Evolutionary conservation across 2,888 invertebrate species (phyloP).

Genomic region (Escarpia spicata): DNA sequence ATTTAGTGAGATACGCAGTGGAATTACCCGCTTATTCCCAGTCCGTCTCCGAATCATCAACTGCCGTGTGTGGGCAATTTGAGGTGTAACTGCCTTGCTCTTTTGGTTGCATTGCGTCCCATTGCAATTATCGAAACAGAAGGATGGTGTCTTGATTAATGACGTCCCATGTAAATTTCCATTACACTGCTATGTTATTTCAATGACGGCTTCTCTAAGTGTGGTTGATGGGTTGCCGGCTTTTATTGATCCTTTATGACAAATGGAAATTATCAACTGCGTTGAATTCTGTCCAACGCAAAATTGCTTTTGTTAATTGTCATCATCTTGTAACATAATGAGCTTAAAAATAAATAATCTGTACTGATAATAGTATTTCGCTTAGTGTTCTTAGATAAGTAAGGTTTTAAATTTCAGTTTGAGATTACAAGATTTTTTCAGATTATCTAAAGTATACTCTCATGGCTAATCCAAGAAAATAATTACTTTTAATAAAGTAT

Average conservation of each 20-base stretch:
- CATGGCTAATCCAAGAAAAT: neutral
- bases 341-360: neutral
- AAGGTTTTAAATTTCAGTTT: neutral
- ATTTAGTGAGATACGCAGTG: neutral
- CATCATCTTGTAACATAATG: neutral
- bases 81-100: neutral
- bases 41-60: neutral
- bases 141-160: constrained; percentile 16
- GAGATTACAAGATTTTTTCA: neutral
- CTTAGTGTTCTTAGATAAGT: neutral
- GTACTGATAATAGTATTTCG: neutral
- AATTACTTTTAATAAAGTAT: neutral
- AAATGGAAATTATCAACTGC: neutral
- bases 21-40: neutral
- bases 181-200: neutral
- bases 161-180: neutral
- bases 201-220: neutral
- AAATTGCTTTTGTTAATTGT: constrained; percentile 6
- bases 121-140: constrained; percentile 13
- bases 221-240: neutral
- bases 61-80: neutral
- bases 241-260: neutral
- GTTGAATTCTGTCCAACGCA: neutral
- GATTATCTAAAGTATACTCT: neutral
- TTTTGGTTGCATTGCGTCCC: constrained; percentile 16